phyloP scores from a whole-genome alignment of 2,888 invertebrate species.

The Drosophila putrida region DNA sequence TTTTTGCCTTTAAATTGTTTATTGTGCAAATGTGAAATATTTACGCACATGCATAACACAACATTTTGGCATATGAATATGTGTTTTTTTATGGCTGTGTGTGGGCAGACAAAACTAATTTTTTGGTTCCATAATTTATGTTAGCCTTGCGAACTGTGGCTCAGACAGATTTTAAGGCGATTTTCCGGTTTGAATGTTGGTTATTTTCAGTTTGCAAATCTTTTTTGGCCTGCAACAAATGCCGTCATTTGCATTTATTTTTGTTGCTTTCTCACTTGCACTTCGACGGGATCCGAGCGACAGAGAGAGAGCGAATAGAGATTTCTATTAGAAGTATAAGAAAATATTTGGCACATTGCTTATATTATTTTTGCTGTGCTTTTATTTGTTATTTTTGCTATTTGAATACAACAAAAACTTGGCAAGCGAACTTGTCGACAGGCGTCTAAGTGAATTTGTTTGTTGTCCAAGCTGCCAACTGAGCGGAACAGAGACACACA shows the following conservation, averaged over 20 bases:
- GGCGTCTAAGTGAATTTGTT: slow-evolving; percentile 74
- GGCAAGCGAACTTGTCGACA: slow-evolving; percentile 69
- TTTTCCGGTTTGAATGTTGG: slow-evolving; percentile 63
- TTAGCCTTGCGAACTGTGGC: slow-evolving; percentile 55
- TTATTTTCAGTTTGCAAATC: slow-evolving; percentile 48
- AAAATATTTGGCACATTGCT: slow-evolving; percentile 66
- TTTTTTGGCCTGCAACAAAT: slow-evolving; percentile 45
- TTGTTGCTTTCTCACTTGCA: slow-evolving; percentile 10
- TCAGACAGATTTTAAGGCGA: slow-evolving; percentile 76
- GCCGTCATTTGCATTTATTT: slow-evolving; percentile 50
- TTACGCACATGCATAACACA: slow-evolving; percentile 22
- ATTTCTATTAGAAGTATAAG: slow-evolving; percentile 15
- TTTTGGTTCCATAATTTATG: slow-evolving; percentile 67
- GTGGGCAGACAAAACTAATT: slow-evolving; percentile 55
- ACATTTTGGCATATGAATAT: slow-evolving; percentile 37
- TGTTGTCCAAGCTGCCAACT: slow-evolving; percentile 32
- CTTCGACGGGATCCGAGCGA: background rate
- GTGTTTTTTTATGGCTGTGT: slow-evolving; percentile 24
- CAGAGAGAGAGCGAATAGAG: slow-evolving; percentile 1
- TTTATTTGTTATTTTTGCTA: slow-evolving; percentile 50
- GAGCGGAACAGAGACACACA: slow-evolving; percentile 12
- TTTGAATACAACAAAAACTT: slow-evolving; percentile 55
- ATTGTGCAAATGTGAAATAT: slow-evolving; percentile 34
- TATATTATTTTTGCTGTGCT: slow-evolving; percentile 48
- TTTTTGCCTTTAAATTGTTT: slow-evolving; percentile 21